Evolutionary conservation across 1,140 invertebrate genomes (phyloP).

Genomic region (Caenorhabditis elegans): WBcel235 BX284603.4:7483001-7483500

Average conservation of each 20-base stretch:
- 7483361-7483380: slow-evolving; percentile 44
- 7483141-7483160: background rate
- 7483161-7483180: background rate
- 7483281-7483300: too few species aligned
- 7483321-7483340: too few species aligned
- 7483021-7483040: slow-evolving; percentile 22
- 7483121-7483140: background rate
- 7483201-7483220: too few species aligned
- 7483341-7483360: background rate
- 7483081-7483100: background rate
- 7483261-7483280: too few species aligned
- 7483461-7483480: slow-evolving; percentile 60
- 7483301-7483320: too few species aligned
- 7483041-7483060: slow-evolving; percentile 39
- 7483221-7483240: too few species aligned
- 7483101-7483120: background rate
- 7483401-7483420: slow-evolving; percentile 48
- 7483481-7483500: slow-evolving; percentile 58
- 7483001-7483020: slow-evolving; percentile 48
- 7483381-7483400: slow-evolving; percentile 46
- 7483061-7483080: background rate
- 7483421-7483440: slow-evolving; percentile 62
- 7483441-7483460: slow-evolving; percentile 52
- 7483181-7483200: too few species aligned
- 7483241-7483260: too few species aligned